A percentile compares a stretch with the other conserved stretches of the same genome.
phyloP scores from a whole-genome alignment of 2,888 invertebrate genomes.

The Tenodera sinensis region DNA sequence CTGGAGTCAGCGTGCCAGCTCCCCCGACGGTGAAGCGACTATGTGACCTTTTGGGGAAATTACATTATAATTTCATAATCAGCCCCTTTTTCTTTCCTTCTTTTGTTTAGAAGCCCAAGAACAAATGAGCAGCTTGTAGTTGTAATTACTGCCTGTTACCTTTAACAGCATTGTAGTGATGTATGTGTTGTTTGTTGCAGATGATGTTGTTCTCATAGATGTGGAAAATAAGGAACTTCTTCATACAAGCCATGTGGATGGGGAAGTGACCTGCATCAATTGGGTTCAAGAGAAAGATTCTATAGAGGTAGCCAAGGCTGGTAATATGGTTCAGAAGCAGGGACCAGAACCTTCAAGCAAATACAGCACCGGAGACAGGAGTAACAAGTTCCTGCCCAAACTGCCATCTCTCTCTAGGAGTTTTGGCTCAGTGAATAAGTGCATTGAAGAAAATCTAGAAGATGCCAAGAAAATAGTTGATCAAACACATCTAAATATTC shows the following conservation, averaged over 20 bases:
- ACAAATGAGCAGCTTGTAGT: no score
- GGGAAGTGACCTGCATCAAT: slow-evolving; percentile 66
- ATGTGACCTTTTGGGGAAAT: no score
- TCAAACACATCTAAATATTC: slow-evolving; percentile 64
- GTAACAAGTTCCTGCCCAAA: slow-evolving; percentile 53
- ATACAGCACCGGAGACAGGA: slow-evolving; percentile 45
- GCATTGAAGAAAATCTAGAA: slow-evolving; percentile 44
- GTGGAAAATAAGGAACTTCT: slow-evolving; percentile 82
- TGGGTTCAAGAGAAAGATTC: slow-evolving; percentile 60
- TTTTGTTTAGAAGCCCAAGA: no score
- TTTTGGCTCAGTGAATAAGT: slow-evolving; percentile 38
- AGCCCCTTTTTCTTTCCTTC: no score
- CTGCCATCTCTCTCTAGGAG: slow-evolving; percentile 48
- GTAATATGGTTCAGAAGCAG: slow-evolving; percentile 2
- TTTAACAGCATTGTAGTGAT: no score
- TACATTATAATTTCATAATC: no score
- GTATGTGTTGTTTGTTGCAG: slow-evolving; percentile 43
- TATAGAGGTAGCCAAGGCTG: background rate
- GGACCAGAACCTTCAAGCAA: slow-evolving; percentile 10
- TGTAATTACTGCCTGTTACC: no score
- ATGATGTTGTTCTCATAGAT: slow-evolving; percentile 69
- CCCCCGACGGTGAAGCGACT: no score
- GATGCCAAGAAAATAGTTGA: slow-evolving; percentile 56
- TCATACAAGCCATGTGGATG: slow-evolving; percentile 56
- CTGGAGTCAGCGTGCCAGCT: no score